A percentile compares a stretch with the other conserved stretches of the same genome.
phyloP scores from a whole-genome alignment of 1,140 invertebrate genomes.

The Chelonus insularis region DNA sequence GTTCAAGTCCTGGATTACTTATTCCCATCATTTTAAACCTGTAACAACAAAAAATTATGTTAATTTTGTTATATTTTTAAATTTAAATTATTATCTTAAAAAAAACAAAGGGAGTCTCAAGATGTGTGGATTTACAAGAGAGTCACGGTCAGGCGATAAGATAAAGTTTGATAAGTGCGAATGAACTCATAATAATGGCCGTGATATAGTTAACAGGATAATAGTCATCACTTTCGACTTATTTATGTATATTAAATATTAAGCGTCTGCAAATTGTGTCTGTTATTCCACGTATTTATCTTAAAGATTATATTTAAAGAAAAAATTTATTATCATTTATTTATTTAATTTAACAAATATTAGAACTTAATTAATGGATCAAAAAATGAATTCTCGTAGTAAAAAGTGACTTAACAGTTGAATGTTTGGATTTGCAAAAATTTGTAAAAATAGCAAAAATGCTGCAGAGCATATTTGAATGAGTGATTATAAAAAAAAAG shows the following conservation, averaged over 20 bases:
- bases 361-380: too few relatives aligned
- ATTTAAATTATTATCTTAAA: too few relatives aligned
- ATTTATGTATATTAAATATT: constrained; percentile 20
- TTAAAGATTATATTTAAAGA: not conserved
- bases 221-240: constrained; percentile 36
- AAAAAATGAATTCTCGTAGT: too few relatives aligned
- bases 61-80: too few relatives aligned
- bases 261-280: not conserved
- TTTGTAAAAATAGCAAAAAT: too few relatives aligned
- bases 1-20: constrained; percentile 31
- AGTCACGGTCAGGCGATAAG: constrained; percentile 31
- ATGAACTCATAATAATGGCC: constrained; percentile 20
- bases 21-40: constrained; percentile 32
- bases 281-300: not conserved
- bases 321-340: too few relatives aligned
- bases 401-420: too few relatives aligned
- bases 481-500: too few relatives aligned
- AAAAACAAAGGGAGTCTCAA: too few relatives aligned
- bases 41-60: constrained; percentile 22
- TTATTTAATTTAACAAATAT: too few relatives aligned
- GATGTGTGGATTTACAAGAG: not conserved
- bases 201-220: constrained; percentile 33
- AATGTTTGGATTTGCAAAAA: too few relatives aligned
- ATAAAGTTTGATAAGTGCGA: constrained; percentile 33
- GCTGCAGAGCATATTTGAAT: too few relatives aligned